phyloP scores from a whole-genome alignment of 2,888 invertebrate species.

The Furcula furcula region DNA sequence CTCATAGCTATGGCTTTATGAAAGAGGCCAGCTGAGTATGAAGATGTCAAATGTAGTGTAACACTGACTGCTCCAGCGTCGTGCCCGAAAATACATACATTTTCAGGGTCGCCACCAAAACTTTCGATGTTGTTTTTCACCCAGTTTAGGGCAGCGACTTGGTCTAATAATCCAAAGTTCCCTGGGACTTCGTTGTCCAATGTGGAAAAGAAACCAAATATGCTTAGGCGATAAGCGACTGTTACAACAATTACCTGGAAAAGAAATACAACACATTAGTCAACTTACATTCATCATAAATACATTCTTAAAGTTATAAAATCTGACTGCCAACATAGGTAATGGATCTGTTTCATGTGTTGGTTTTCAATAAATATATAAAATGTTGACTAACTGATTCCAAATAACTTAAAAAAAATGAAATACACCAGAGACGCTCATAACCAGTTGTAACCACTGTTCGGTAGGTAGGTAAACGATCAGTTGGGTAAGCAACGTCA shows the following conservation, averaged over 20 bases:
- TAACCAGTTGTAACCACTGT: too few species aligned
- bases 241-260: conserved; percentile 88
- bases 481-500: too few species aligned
- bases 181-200: conserved; percentile 89
- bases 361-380: too few species aligned
- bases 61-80: conserved; percentile 90
- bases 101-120: conserved; percentile 89
- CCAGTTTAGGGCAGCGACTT: conserved; percentile 90
- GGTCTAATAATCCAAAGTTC: conserved; percentile 91
- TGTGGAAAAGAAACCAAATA: conserved; percentile 92
- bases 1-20: conserved; percentile 91
- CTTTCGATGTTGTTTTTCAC: conserved; percentile 87
- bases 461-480: too few species aligned
- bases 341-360: too few species aligned
- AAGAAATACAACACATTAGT: too few species aligned
- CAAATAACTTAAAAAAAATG: too few species aligned
- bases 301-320: too few species aligned
- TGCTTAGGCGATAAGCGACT: conserved; percentile 89
- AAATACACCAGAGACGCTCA: too few species aligned
- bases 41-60: conserved; percentile 87
- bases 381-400: too few species aligned
- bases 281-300: too few species aligned
- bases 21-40: conserved; percentile 85
- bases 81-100: conserved; percentile 90
- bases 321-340: too few species aligned